A percentile compares a stretch with the other conserved stretches of the same genome.
Conservation (phyloP, 2,888 invertebrate species). For the Leptura quadrifasciata region DNA sequence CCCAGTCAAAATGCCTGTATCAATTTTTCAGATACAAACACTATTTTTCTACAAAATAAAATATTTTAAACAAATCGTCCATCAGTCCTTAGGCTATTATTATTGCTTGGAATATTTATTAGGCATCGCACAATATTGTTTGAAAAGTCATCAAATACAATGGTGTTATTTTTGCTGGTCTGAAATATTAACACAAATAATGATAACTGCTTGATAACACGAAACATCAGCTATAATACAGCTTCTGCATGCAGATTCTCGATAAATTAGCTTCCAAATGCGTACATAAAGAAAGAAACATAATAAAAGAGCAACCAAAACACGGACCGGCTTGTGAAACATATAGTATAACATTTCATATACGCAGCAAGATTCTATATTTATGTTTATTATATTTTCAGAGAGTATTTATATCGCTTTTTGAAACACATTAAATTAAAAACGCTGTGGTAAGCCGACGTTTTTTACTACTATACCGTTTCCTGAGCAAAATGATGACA, state of each 20-base stretch:
- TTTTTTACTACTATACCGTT: conserved; percentile 33
- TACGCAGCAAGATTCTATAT: conserved; percentile 45
- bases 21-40: no score
- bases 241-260: conserved; percentile 47
- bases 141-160: not conserved
- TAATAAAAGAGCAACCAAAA: conserved; percentile 41
- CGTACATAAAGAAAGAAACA: conserved; percentile 17
- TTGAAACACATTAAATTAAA: conserved; percentile 26
- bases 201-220: conserved; percentile 43
- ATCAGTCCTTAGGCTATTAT: no score
- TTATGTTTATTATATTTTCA: conserved; percentile 43
- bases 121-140: not conserved
- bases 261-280: conserved; percentile 48
- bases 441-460: conserved; percentile 31
- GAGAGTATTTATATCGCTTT: conserved; percentile 26
- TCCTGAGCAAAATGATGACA: not conserved
- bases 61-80: no score
- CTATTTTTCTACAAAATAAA: no score
- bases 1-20: no score
- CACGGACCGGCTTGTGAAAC: conserved; percentile 49
- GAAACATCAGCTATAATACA: conserved; percentile 37
- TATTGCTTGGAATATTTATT: not conserved
- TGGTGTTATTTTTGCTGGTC: not conserved
- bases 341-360: conserved; percentile 51
- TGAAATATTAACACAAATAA: conserved; percentile 27